phyloP scores from a whole-genome alignment of 2,113 vertebrate genomes.

The Macrotis lagotis region DNA sequence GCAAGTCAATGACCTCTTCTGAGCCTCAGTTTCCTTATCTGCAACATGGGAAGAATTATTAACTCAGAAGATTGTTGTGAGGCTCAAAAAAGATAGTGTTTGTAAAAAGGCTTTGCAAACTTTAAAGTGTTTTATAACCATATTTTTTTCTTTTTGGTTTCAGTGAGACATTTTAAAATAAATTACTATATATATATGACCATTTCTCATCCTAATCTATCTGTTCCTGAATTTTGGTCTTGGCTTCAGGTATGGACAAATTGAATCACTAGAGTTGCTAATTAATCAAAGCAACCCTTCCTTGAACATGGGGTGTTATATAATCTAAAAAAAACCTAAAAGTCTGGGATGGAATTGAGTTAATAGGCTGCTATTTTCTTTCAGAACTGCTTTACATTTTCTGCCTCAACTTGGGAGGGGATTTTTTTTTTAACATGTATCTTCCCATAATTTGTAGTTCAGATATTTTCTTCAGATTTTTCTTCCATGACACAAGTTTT shows the following conservation, averaged over 20 bases:
- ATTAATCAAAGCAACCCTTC: not conserved
- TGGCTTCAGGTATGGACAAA: not conserved
- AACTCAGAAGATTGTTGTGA: not conserved
- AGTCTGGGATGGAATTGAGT: not conserved
- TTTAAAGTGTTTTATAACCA: not conserved
- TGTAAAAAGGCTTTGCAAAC: not conserved
- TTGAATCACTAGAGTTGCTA: not conserved
- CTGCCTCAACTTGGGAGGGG: not conserved
- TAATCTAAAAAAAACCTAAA: not conserved
- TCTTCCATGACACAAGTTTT: not conserved
- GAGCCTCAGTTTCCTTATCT: not conserved
- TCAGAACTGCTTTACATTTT: not conserved
- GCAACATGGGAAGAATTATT: not conserved
- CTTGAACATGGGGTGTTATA: not conserved
- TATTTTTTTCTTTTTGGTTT: not conserved
- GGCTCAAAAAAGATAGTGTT: not conserved
- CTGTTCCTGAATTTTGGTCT: not conserved
- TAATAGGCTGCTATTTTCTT: not conserved
- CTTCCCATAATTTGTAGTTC: not conserved
- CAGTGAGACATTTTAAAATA: not conserved
- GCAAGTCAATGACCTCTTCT: not conserved
- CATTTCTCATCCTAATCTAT: slow-evolving; percentile 13
- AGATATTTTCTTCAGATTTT: not conserved
- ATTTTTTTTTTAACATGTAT: not conserved
- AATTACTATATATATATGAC: not conserved